These are phyloP conservation scores for Dorcus parallelipipedus DNA, from an alignment of 2,888 invertebrate species.

Conservation along the genomic window DNA sequence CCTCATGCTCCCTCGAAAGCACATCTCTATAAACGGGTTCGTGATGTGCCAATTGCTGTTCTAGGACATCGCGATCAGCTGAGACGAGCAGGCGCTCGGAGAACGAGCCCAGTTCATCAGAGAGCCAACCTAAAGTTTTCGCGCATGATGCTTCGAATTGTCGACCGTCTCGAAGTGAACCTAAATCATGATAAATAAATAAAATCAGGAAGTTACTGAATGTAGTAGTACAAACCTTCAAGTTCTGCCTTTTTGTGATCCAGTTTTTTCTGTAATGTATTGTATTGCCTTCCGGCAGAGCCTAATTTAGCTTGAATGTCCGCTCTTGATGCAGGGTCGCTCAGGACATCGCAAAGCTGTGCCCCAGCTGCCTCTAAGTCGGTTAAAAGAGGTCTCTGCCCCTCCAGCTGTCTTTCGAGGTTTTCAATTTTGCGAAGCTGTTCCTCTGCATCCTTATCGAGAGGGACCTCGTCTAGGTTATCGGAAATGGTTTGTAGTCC, in stretches of 20 bases:
- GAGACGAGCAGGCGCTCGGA: conserved; percentile 80
- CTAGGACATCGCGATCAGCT: conserved; percentile 77
- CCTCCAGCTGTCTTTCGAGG: conserved; percentile 83
- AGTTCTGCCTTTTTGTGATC: conserved; percentile 88
- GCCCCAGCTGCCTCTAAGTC: conserved; percentile 90
- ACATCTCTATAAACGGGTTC: conserved; percentile 88
- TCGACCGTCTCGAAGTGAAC: conserved; percentile 70
- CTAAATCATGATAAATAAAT: background rate
- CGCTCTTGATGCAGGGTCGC: conserved; percentile 85
- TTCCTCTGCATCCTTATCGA: conserved; percentile 81
- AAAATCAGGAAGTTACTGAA: too few relatives aligned
- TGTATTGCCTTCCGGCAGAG: conserved; percentile 83
- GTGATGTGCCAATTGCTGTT: conserved; percentile 83
- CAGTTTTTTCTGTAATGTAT: conserved; percentile 83
- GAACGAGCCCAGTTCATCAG: conserved; percentile 72
- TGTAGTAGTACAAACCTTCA: conserved; percentile 55
- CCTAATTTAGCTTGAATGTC: conserved; percentile 88
- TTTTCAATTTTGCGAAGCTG: conserved; percentile 84
- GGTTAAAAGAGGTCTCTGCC: conserved; percentile 81
- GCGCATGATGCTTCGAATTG: conserved; percentile 88
- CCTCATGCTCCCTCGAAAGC: conserved; percentile 85
- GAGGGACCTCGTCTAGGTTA: conserved; percentile 76
- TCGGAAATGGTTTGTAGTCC: conserved; percentile 87
- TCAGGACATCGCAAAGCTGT: conserved; percentile 79
- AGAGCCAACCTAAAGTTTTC: conserved; percentile 86